Percentiles rank a stretch among this genome's conserved stretches.
phyloP scores from a whole-genome alignment of 2,797 vertebrate genomes.

The Alosa sapidissima region DNA sequence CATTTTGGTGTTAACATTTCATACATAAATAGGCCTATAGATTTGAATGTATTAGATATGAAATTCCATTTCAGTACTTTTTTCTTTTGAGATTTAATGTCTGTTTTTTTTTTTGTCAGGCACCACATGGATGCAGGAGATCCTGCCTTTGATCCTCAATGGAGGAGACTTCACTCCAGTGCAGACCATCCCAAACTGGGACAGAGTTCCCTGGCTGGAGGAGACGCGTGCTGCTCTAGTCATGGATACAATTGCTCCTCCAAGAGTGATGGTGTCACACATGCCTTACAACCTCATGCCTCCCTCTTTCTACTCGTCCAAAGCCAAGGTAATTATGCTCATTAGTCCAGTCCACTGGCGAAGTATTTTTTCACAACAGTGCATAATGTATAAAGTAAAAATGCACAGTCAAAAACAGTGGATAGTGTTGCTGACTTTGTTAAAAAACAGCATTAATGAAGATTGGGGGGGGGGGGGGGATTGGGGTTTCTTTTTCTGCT shows the following conservation, averaged over 20 bases:
- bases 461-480: too few relatives aligned
- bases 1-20: too few relatives aligned
- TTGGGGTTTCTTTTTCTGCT: too few relatives aligned
- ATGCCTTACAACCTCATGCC: conserved; percentile 78
- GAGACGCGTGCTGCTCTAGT: conserved; percentile 58
- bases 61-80: too few relatives aligned
- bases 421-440: too few relatives aligned
- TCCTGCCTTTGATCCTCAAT: conserved; percentile 76
- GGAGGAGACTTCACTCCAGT: conserved; percentile 76
- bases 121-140: conserved; percentile 80
- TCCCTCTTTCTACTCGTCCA: conserved; percentile 71
- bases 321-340: conserved; percentile 76
- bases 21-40: too few relatives aligned
- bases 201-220: conserved; percentile 84
- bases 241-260: conserved; percentile 61
- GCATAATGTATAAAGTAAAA: too few relatives aligned
- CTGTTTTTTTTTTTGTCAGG: conserved; percentile 58
- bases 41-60: too few relatives aligned
- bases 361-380: too few relatives aligned
- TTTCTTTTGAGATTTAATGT: not conserved
- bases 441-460: too few relatives aligned
- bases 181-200: conserved; percentile 80
- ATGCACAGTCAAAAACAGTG: too few relatives aligned
- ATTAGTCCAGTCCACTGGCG: not conserved
- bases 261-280: conserved; percentile 81